Base-by-base conservation (phyloP, 1,140 invertebrate genomes). In the Trissolcus basalis region DNA sequence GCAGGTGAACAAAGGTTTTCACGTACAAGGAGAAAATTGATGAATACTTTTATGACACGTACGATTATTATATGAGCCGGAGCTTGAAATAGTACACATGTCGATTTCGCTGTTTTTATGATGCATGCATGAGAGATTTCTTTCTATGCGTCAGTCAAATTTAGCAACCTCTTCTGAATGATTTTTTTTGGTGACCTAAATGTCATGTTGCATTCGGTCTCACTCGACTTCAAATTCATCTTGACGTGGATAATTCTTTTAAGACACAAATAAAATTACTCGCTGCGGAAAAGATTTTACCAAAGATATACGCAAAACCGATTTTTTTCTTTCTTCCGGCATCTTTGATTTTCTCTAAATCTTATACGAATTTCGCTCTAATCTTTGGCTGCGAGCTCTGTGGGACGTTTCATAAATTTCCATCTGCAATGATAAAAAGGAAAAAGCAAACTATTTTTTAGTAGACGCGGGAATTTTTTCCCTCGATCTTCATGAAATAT, bases 221-320 rank as follows among this genome's bases (percentile, higher is more conserved):
- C 12, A 47, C 12, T 12, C 54, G 47, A 51, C 68, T 58, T 53
- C 45, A 35, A 44, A 50, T 59, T 47, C 53, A 72, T 58, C 45
- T 32, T 35, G 59, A 64, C 64, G 36, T 54, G 39, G 33, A 49
- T 55, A 73, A 65, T 73, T 55, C 43, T 60, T 61, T 60, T 73
- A 65, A 53, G 43, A 58, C 47, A 71, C 53, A 71, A 71, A 64
- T 71, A 61, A 53, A 64, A n/a, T n/a, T n/a, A n/a, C n/a, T n/a
- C n/a, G n/a, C n/a, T n/a, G n/a, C n/a, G n/a, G n/a, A n/a, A 44
- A 13, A 39, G 9, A 39, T 9, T 39, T 3, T 39, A 39, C 36
- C n/a, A n/a, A n/a, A n/a, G 33, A 35, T 35, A 35, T 5, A 35
- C 10, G 5, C 5, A 35, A 35, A 6, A 35, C 5, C n/a, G 36